These are phyloP conservation scores for Lasioglossum leucozonium DNA, from an alignment of 2,888 invertebrate genomes.

Conservation along the genomic window DNA sequence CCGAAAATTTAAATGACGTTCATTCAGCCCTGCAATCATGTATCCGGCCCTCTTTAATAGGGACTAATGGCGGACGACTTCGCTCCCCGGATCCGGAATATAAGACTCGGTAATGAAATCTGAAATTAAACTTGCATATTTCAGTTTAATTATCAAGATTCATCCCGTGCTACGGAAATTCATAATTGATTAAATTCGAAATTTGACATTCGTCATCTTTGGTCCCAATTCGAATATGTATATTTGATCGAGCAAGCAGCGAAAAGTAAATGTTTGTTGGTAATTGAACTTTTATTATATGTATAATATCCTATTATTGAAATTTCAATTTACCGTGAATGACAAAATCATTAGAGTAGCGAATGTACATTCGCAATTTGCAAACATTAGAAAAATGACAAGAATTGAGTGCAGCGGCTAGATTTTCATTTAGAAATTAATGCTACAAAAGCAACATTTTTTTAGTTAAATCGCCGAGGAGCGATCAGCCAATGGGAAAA, in stretches of 20 bases:
- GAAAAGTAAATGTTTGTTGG: background rate
- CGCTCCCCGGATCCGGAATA: background rate
- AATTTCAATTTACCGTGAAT: no score
- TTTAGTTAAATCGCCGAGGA: background rate
- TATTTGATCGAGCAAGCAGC: background rate
- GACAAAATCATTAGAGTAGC: no score
- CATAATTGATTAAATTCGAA: background rate
- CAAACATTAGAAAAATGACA: background rate
- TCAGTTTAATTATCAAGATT: background rate
- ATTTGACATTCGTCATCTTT: background rate
- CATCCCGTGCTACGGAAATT: background rate
- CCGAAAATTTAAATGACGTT: constrained; percentile 41
- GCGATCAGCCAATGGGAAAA: background rate
- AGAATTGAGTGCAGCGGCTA: no score
- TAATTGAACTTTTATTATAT: no score
- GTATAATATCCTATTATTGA: no score
- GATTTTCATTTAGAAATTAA: background rate
- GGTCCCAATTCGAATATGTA: no score
- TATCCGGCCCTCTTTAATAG: constrained; percentile 14
- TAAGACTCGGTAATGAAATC: background rate
- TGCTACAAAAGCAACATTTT: background rate
- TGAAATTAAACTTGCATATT: background rate
- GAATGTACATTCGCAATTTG: no score
- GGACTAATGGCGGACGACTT: background rate
- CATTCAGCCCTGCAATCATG: constrained; percentile 36